Evolutionary conservation across 2,113 vertebrate species (phyloP).

Genomic region (Varanus komodoensis): DNA sequence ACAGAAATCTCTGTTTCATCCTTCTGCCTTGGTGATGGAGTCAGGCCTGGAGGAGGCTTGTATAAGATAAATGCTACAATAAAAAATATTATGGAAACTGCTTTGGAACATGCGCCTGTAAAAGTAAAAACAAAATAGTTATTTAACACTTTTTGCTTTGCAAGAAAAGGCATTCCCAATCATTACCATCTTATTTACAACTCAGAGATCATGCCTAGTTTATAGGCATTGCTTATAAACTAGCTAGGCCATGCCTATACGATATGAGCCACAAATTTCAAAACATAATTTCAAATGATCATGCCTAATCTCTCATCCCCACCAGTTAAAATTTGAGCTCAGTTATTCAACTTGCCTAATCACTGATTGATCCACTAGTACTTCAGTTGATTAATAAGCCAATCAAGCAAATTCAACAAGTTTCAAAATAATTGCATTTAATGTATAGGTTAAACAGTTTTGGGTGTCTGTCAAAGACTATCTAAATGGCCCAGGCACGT

Average conservation of each 20-base stretch:
- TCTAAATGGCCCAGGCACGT: too few species aligned
- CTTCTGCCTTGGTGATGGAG: constrained; percentile 35
- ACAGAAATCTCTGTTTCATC: constrained; percentile 34
- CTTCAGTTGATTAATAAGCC: background rate
- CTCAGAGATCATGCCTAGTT: background rate
- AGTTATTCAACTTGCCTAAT: background rate
- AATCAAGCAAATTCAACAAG: background rate
- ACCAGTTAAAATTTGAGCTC: background rate
- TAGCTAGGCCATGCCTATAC: background rate
- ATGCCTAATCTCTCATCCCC: background rate
- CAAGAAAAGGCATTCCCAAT: background rate
- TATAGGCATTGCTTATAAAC: background rate
- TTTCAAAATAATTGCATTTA: background rate
- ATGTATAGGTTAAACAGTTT: background rate
- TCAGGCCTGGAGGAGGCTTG: constrained; percentile 71
- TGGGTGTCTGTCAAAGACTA: too few species aligned
- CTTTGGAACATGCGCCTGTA: constrained; percentile 80
- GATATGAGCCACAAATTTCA: background rate
- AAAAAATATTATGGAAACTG: constrained; percentile 74
- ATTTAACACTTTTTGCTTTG: constrained; percentile 4
- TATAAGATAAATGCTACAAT: constrained; percentile 74
- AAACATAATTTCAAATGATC: background rate
- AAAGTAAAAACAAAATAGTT: constrained; percentile 47
- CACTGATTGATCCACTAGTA: background rate
- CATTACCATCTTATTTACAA: background rate